These are phyloP conservation scores for Pachyuromys duprasi DNA, from an alignment of 2,797 vertebrate species.

Conservation along the genomic window DNA sequence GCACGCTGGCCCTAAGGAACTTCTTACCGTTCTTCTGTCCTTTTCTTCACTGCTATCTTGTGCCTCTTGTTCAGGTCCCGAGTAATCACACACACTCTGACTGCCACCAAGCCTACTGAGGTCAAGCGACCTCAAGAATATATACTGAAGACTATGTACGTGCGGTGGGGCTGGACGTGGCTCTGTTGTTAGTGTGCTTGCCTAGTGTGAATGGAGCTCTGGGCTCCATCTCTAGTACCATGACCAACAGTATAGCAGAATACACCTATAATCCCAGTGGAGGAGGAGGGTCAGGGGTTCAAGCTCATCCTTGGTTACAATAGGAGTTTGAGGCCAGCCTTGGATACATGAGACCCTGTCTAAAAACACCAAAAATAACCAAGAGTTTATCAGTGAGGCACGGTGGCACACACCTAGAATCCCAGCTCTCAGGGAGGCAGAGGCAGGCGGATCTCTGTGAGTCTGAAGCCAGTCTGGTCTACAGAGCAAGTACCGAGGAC, in stretches of 20 bases:
- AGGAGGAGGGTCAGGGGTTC: background rate
- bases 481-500: background rate
- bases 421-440: background rate
- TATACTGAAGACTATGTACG: background rate
- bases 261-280: background rate
- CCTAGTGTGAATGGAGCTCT: background rate
- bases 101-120: background rate
- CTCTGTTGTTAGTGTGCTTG: background rate
- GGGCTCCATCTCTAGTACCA: background rate
- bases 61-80: background rate
- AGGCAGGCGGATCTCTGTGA: background rate
- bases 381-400: too few relatives aligned
- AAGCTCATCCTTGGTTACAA: background rate
- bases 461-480: background rate
- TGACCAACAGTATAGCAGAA: background rate
- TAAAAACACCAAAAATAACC: background rate
- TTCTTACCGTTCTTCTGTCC: background rate
- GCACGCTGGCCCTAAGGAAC: background rate
- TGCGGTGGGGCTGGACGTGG: background rate
- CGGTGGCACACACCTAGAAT: background rate
- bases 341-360: background rate
- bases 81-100: background rate
- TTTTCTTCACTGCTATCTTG: background rate
- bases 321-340: background rate
- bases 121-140: slow-evolving; percentile 1